These are phyloP conservation scores for Aspidoscelis tigris DNA, from an alignment of 2,113 vertebrate genomes.

Conservation along the genomic window DNA sequence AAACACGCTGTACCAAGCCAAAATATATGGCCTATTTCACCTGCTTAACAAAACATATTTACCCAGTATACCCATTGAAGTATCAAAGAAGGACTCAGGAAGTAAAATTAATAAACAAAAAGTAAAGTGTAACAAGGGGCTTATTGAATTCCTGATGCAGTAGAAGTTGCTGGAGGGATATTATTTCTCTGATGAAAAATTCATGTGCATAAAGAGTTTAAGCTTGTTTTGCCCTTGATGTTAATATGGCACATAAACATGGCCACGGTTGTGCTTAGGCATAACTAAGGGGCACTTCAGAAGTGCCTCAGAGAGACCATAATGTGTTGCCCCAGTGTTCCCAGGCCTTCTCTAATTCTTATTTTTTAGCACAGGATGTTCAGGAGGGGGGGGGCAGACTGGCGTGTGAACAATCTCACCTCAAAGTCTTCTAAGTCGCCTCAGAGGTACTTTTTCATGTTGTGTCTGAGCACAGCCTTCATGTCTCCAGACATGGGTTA, in stretches of 20 bases:
- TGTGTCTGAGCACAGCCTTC: no score
- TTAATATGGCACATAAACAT: conserved; percentile 16
- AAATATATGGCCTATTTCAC: conserved; percentile 45
- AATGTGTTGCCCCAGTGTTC: no score
- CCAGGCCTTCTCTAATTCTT: no score
- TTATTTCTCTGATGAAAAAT: conserved; percentile 4
- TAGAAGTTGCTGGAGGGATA: conserved; percentile 19
- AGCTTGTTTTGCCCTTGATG: not conserved
- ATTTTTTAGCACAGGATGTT: no score
- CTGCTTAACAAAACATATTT: conserved; percentile 46
- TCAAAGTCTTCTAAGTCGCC: no score
- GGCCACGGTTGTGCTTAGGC: not conserved
- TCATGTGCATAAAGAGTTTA: conserved; percentile 39
- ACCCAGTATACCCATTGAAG: not conserved
- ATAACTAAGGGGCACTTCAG: no score
- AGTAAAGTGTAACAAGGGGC: conserved; percentile 6
- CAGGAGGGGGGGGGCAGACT: no score
- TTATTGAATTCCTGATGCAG: conserved; percentile 1
- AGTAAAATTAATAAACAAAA: conserved; percentile 23
- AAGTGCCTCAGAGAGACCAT: no score
- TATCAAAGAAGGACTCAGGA: not conserved
- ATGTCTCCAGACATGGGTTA: no score
- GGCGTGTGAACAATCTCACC: no score
- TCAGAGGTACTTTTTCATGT: no score
- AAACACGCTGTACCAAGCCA: conserved; percentile 23